phyloP scores from a whole-genome alignment of 2,888 invertebrate species.

The Caenorhabditis zanzibari region DNA sequence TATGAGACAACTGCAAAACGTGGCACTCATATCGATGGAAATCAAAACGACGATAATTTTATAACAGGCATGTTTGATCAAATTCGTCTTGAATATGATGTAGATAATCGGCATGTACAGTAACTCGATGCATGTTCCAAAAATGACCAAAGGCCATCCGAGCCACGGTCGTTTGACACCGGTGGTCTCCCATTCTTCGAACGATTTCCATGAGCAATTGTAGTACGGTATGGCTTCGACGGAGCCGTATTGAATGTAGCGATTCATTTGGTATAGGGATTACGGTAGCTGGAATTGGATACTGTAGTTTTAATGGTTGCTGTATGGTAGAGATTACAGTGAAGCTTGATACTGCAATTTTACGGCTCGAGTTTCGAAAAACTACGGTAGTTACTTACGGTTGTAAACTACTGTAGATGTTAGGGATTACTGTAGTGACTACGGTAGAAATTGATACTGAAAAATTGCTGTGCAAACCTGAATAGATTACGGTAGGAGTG shows the following conservation, averaged over 20 bases:
- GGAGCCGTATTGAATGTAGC: constrained; percentile 38
- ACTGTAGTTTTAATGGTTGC: too few species aligned
- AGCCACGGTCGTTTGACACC: constrained; percentile 45
- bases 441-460: too few species aligned
- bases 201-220: constrained; percentile 43
- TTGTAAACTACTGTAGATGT: too few species aligned
- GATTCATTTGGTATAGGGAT: too few species aligned
- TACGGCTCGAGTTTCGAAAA: too few species aligned
- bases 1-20: constrained; percentile 47
- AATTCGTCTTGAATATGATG: constrained; percentile 42
- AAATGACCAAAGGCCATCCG: constrained; percentile 26
- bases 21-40: constrained; percentile 41
- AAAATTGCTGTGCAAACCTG: too few species aligned
- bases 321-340: too few species aligned
- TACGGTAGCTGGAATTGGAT: too few species aligned
- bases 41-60: constrained; percentile 35
- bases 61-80: constrained; percentile 43
- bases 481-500: too few species aligned
- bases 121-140: constrained; percentile 32
- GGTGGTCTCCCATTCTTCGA: constrained; percentile 35
- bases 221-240: constrained; percentile 55
- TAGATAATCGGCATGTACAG: constrained; percentile 37
- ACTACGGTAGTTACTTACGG: too few species aligned
- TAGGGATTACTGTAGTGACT: too few species aligned
- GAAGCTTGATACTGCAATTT: too few species aligned